Conservation (phyloP, 2,888 invertebrate species). For the Glyphotaelius pellucidus region DNA sequence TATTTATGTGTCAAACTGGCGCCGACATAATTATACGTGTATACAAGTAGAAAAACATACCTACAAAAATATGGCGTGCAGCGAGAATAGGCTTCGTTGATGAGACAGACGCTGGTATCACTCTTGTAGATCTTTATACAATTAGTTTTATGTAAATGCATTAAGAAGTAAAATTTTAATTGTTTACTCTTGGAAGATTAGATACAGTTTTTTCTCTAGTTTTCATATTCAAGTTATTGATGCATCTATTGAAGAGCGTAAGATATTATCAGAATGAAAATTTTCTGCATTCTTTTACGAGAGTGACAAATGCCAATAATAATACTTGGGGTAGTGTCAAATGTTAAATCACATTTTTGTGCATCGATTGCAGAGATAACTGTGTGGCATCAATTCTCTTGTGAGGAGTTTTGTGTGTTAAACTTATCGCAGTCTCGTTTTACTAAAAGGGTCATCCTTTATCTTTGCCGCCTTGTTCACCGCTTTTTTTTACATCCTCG, state of each 20-base stretch:
- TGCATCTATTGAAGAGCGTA: background rate
- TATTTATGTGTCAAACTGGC: too few relatives aligned
- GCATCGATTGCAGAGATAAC: background rate
- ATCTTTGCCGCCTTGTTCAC: background rate
- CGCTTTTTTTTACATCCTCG: background rate
- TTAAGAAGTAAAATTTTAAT: background rate
- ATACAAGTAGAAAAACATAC: too few relatives aligned
- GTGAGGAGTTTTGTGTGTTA: background rate
- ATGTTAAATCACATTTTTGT: background rate
- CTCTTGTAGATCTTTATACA: too few relatives aligned
- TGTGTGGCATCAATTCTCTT: background rate
- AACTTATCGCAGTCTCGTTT: background rate
- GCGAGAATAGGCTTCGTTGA: too few relatives aligned
- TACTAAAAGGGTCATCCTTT: background rate
- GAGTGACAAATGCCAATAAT: background rate
- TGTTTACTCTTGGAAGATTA: background rate
- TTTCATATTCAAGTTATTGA: background rate
- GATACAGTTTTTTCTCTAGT: background rate
- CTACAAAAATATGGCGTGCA: too few relatives aligned
- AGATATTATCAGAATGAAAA: background rate
- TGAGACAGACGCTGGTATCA: too few relatives aligned
- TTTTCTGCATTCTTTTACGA: background rate
- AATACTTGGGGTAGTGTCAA: background rate
- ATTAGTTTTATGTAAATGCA: too few relatives aligned
- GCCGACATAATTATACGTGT: too few relatives aligned